phyloP scores from a whole-genome alignment of 2,797 vertebrate species.

The Aphelocoma californica region DNA sequence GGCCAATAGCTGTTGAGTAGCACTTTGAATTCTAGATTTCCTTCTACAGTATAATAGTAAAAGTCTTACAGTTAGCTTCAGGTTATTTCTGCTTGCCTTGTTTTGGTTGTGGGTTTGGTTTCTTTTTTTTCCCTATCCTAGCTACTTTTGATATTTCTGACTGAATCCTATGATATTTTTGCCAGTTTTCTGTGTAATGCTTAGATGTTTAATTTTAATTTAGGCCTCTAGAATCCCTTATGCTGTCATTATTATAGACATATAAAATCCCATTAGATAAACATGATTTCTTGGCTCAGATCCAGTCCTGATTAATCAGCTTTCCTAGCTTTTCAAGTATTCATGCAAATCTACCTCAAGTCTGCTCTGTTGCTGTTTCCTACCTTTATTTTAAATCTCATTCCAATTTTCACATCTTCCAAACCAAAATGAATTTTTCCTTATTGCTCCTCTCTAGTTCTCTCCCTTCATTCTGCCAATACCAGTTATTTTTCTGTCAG shows the following conservation, averaged over 20 bases:
- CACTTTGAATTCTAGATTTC: neutral
- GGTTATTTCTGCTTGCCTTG: fast-evolving
- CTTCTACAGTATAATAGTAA: neutral
- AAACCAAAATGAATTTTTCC: neutral
- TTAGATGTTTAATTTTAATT: neutral
- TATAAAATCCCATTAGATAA: neutral
- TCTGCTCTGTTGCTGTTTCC: neutral
- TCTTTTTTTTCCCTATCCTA: neutral
- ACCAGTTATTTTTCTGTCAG: neutral
- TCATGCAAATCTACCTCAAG: neutral
- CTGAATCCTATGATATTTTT: neutral
- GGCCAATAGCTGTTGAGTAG: neutral
- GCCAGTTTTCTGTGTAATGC: neutral
- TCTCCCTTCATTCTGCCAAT: neutral
- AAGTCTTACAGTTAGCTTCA: neutral
- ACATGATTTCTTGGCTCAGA: neutral
- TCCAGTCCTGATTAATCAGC: neutral
- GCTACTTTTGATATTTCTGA: neutral
- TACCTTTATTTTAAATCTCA: neutral
- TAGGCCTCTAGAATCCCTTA: neutral
- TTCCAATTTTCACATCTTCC: neutral
- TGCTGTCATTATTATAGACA: neutral
- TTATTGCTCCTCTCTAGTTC: neutral
- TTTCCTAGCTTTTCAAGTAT: neutral
- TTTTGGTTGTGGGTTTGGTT: neutral